Evolutionary conservation across 1,140 invertebrate genomes (phyloP).

Genomic region (Drosophila takahashii): DNA sequence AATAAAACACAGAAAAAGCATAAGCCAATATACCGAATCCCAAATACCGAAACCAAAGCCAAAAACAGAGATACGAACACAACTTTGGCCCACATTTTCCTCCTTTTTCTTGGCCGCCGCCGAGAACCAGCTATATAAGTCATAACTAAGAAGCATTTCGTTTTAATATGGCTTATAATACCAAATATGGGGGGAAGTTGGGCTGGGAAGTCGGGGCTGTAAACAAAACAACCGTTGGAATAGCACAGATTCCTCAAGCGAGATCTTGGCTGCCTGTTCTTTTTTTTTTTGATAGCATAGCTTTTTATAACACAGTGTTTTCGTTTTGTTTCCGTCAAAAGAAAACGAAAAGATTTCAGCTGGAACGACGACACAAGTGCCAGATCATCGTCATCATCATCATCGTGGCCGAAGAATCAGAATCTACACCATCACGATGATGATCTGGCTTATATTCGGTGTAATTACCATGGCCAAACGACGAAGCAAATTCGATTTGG

Average conservation of each 20-base stretch:
- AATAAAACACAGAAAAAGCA: constrained; percentile 1
- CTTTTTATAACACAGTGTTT: constrained; percentile 3
- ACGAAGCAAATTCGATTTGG: constrained; percentile 29
- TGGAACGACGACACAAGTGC: constrained; percentile 67
- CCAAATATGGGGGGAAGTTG: constrained; percentile 22
- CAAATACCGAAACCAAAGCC: constrained; percentile 7
- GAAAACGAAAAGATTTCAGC: constrained; percentile 78
- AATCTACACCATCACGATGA: constrained; percentile 18
- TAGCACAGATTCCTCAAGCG: constrained; percentile 63
- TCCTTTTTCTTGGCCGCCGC: constrained; percentile 3
- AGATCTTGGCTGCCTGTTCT: constrained; percentile 24
- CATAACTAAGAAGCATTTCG: constrained; percentile 47
- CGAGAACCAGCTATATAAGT: constrained; percentile 16
- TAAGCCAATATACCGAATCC: constrained; percentile 25
- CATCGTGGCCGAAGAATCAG: constrained; percentile 9
- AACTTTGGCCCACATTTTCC: constrained; percentile 48
- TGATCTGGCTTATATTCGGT: constrained; percentile 30
- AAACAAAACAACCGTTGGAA: constrained; percentile 64
- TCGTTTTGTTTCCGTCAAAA: constrained; percentile 37
- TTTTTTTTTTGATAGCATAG: background rate
- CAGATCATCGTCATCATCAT: constrained; percentile 52
- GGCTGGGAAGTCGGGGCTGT: constrained; percentile 2
- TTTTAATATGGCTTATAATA: constrained; percentile 60
- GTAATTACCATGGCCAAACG: constrained; percentile 40
- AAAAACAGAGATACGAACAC: constrained; percentile 24